Conservation (phyloP, 2,113 vertebrate genomes). For the Coryphaenoides rupestris region DNA sequence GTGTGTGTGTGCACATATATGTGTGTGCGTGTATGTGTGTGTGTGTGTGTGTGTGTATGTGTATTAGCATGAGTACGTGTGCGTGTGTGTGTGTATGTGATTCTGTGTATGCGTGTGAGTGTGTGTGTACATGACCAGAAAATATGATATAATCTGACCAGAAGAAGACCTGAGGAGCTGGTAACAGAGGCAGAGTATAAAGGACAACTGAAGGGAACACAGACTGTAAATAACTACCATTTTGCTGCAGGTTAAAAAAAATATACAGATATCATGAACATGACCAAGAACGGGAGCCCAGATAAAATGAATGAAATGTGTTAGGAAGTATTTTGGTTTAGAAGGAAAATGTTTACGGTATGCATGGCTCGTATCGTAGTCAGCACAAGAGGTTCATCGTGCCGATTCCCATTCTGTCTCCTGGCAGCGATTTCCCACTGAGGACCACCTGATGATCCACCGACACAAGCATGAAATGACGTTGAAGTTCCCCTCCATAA, state of each 20-base stretch:
- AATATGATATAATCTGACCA: slow-evolving; percentile 50
- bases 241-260: slow-evolving; percentile 26
- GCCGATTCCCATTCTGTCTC: neutral
- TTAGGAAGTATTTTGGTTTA: too few species aligned
- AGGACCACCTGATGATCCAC: slow-evolving; percentile 99
- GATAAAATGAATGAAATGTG: too few species aligned
- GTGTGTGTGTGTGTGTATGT: neutral
- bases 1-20: slow-evolving; percentile 2
- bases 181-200: slow-evolving; percentile 38
- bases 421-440: slow-evolving; percentile 92
- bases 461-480: slow-evolving; percentile 99
- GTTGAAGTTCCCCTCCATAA: slow-evolving; percentile 98
- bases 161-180: slow-evolving; percentile 29
- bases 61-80: neutral
- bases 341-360: too few species aligned
- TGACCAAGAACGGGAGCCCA: too few species aligned
- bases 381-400: neutral
- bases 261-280: neutral
- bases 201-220: slow-evolving; percentile 19
- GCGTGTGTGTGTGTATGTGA: slow-evolving; percentile 13
- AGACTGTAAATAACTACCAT: slow-evolving; percentile 31
- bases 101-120: slow-evolving; percentile 10
- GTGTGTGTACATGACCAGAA: slow-evolving; percentile 23
- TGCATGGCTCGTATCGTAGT: too few species aligned
- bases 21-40: slow-evolving; percentile 5